Evolutionary conservation across 2,113 vertebrate genomes (phyloP), one percentile per base, ranked within the genome.

Genomic region (Triplophysa tibetana): DNA sequence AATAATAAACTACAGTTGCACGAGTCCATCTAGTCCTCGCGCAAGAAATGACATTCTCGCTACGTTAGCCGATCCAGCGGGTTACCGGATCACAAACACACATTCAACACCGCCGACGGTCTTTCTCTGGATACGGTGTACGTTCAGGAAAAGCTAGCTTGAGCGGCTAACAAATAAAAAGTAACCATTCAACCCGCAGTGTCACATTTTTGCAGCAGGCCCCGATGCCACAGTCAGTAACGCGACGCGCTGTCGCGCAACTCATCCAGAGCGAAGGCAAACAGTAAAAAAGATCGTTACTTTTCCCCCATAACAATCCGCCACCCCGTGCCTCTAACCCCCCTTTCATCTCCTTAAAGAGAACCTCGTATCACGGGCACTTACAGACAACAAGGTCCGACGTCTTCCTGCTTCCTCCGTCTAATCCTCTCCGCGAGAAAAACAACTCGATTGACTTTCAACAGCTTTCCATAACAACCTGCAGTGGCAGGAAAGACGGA

Each of bases 381-480:
- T 94, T 90, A 93, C 93, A 93, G 89, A 88, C 90, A 89, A 89
- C 88, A 83, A 85, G 91, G 75, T 91, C 89, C 91, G 58, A 75
- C 84, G 90, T 91, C 90, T 90, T 90, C 85, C 90, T 56, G 80
- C 80, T 88, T 84, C 88, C 88, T 86, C 85, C 84, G 88, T 85
- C 90, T 82, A 84, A 87, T 84, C 81, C 72, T 86, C 81, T 68
- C 45, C 23, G 76, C 75, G 52, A 73, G 65, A 70, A 83, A 76
- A 84, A 87, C 45, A 92, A 91, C 88, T 92, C 90, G 85, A 85
- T 77, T 68, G 89, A 93, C 91, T 93, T 92, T 92, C 86, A 89
- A 86, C 89, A 88, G 87, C 91, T 92, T 89, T 91, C 92, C 92
- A 93, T 92, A 91, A 88, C 92, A 91, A 88, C 88, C 89, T 87